These are phyloP conservation scores for Hydrophis major DNA, from an alignment of 2,797 vertebrate genomes.

Conservation along the genomic window DNA sequence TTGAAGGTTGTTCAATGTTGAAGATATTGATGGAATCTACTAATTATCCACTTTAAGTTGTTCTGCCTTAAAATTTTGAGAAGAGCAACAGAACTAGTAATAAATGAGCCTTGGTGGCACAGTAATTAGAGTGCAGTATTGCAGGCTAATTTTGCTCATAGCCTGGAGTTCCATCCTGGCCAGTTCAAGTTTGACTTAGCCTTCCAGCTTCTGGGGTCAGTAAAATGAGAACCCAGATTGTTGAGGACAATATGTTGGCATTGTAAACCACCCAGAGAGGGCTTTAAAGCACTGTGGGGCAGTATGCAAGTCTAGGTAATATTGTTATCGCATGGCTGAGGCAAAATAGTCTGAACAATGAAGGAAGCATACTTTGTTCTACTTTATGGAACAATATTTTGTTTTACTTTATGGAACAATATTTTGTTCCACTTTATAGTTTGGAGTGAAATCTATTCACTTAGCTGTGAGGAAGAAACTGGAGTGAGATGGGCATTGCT, in stretches of 20 bases:
- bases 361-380: not conserved
- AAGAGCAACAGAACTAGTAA: not conserved
- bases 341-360: not conserved
- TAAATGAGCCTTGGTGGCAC: not conserved
- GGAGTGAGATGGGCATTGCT: not conserved
- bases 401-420: not conserved
- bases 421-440: not conserved
- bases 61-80: not conserved
- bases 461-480: not conserved
- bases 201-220: not conserved
- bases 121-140: not conserved
- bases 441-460: not conserved
- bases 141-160: not conserved
- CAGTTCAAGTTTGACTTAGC: not conserved
- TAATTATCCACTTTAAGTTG: not conserved
- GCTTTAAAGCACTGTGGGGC: not conserved
- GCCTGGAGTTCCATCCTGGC: not conserved
- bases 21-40: not conserved
- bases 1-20: not conserved
- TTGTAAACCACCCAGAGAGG: not conserved
- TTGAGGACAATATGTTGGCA: not conserved
- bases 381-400: not conserved
- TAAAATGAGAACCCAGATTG: not conserved
- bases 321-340: not conserved
- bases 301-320: not conserved